Conservation (phyloP, 2,888 invertebrate genomes). For the Blomia tropicalis region DNA sequence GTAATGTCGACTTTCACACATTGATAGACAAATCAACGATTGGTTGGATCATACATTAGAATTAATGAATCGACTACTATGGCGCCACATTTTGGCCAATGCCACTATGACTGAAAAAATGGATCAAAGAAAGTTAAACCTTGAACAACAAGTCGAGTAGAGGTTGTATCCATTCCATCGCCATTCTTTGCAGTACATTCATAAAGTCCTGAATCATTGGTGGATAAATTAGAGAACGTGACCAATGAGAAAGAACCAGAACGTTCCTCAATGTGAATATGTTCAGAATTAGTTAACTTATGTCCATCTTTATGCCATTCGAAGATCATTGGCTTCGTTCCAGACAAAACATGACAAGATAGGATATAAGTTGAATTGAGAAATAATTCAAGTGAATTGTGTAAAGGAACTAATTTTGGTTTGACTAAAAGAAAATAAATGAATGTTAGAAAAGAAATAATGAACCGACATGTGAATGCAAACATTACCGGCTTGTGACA, state of each 20-base stretch:
- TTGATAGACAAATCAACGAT: too few relatives aligned
- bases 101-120: too few relatives aligned
- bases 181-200: constrained; percentile 26
- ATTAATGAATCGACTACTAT: not conserved
- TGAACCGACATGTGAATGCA: too few relatives aligned
- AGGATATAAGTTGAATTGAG: not conserved
- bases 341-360: not conserved
- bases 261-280: not conserved
- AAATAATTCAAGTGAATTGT: not conserved
- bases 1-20: not conserved
- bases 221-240: not conserved
- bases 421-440: not conserved
- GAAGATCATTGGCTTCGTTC: not conserved
- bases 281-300: not conserved
- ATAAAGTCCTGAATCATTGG: constrained; percentile 26
- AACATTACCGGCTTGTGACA: not conserved
- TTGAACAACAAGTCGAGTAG: not conserved
- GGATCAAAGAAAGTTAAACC: not conserved
- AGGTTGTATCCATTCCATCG: not conserved
- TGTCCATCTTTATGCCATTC: constrained; percentile 4
- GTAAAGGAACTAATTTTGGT: not conserved
- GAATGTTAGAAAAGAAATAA: not conserved
- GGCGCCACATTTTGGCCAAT: not conserved
- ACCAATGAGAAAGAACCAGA: not conserved
- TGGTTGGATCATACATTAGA: too few relatives aligned